Percentiles rank a stretch among this genome's conserved stretches.
phyloP scores from a whole-genome alignment of 2,888 invertebrate genomes.

The Athalia circularis region DNA sequence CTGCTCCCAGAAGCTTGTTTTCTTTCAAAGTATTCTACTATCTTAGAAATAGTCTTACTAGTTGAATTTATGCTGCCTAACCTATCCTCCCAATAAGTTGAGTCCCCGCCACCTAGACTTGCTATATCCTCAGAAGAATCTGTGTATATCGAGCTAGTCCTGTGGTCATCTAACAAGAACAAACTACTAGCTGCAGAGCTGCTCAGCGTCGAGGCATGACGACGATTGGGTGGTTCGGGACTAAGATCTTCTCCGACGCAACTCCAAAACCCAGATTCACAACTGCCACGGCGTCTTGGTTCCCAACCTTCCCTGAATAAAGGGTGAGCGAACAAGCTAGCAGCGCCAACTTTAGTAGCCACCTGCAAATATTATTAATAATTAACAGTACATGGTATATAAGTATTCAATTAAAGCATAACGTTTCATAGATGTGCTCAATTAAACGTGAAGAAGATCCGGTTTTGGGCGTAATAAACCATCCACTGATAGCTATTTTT shows the following conservation, averaged over 20 bases:
- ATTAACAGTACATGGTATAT: too few relatives aligned
- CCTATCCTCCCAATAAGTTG: constrained; percentile 82
- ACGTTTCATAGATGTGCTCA: too few relatives aligned
- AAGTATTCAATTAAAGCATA: too few relatives aligned
- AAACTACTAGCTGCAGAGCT: constrained; percentile 77
- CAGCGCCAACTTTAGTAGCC: constrained; percentile 75
- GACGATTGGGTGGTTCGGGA: constrained; percentile 71
- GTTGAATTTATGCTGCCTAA: constrained; percentile 76
- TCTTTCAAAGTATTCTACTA: constrained; percentile 92
- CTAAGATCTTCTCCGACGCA: constrained; percentile 88
- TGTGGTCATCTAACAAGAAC: constrained; percentile 79
- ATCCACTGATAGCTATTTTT: background rate
- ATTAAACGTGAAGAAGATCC: too few relatives aligned
- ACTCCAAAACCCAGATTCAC: constrained; percentile 93
- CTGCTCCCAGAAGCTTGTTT: constrained; percentile 75
- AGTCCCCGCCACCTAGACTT: constrained; percentile 86
- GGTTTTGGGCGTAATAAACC: too few relatives aligned
- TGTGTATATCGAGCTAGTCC: constrained; percentile 88
- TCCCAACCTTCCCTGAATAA: constrained; percentile 74
- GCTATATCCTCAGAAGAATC: constrained; percentile 92
- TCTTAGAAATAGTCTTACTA: constrained; percentile 81
- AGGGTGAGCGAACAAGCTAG: constrained; percentile 79
- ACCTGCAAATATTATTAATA: constrained; percentile 59
- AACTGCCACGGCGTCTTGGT: constrained; percentile 86
- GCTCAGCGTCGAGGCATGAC: constrained; percentile 73